These are phyloP conservation scores for Chrysodeixis includens DNA, from an alignment of 2,888 invertebrate genomes.

Conservation along the genomic window DNA sequence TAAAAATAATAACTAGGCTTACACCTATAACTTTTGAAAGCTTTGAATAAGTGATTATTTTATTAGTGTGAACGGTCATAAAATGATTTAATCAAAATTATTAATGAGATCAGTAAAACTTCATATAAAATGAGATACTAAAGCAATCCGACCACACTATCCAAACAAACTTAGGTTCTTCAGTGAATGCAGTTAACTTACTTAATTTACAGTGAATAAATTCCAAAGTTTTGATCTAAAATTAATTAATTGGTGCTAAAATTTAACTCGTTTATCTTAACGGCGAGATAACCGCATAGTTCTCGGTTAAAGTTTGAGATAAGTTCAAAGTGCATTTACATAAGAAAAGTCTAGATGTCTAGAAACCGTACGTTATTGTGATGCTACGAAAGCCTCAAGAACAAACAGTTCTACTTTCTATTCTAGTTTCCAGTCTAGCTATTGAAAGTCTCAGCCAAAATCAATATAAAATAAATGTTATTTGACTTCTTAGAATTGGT, in stretches of 20 bases:
- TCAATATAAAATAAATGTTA: slow-evolving; percentile 3
- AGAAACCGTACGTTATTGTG: background rate
- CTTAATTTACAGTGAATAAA: background rate
- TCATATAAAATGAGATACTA: too few relatives aligned
- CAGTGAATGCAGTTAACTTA: background rate
- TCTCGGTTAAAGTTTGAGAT: background rate
- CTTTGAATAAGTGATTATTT: too few relatives aligned
- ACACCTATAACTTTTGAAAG: too few relatives aligned
- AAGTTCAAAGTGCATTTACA: background rate
- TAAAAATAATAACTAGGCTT: too few relatives aligned
- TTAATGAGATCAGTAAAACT: too few relatives aligned
- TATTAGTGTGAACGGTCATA: too few relatives aligned
- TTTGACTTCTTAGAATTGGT: slow-evolving; percentile 5
- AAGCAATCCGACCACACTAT: background rate
- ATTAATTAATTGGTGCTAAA: slow-evolving; percentile 4
- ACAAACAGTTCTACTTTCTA: background rate
- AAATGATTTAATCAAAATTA: too few relatives aligned
- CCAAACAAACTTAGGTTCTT: background rate
- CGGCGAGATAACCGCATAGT: slow-evolving; percentile 4
- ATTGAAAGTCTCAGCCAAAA: background rate
- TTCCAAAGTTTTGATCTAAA: slow-evolving; percentile 4
- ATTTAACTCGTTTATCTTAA: background rate
- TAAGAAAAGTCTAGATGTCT: background rate
- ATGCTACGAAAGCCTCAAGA: background rate
- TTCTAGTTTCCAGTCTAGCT: too few relatives aligned